Evolutionary conservation across 2,797 vertebrate species (phyloP).

Genomic region (Nyctibius grandis): DNA sequence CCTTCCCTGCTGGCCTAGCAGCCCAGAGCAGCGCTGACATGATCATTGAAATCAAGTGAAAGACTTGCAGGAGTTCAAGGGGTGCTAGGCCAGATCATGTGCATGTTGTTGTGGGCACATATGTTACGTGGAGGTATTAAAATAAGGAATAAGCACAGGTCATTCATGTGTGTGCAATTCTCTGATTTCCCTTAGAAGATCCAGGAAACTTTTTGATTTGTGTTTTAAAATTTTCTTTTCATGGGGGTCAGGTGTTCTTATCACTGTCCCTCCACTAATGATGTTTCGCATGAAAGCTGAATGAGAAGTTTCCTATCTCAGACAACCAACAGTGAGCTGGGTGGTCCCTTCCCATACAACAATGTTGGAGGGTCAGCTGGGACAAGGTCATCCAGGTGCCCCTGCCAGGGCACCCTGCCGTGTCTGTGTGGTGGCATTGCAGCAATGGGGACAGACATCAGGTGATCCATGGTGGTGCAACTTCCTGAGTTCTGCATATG

Average conservation of each 20-base stretch:
- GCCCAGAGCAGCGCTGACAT: not conserved
- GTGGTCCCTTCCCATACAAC: not conserved
- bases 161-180: not conserved
- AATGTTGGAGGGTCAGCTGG: rapidly evolving
- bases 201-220: rapidly evolving
- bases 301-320: not conserved
- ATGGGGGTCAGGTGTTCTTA: not conserved
- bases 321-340: not conserved
- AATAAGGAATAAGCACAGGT: not conserved
- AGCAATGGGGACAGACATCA: not conserved
- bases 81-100: not conserved
- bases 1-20: not conserved
- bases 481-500: not conserved
- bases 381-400: not conserved
- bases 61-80: not conserved
- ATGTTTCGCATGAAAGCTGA: not conserved
- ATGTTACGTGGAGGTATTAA: not conserved
- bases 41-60: not conserved
- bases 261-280: not conserved
- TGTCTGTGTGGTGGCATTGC: not conserved
- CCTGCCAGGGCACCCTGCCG: not conserved
- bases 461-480: not conserved
- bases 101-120: not conserved
- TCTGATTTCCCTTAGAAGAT: not conserved
- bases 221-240: not conserved